A percentile compares a stretch with the other conserved stretches of the same genome.
Conservation (phyloP, 1,140 invertebrate genomes). For the Bilobella aurantiaca region DNA sequence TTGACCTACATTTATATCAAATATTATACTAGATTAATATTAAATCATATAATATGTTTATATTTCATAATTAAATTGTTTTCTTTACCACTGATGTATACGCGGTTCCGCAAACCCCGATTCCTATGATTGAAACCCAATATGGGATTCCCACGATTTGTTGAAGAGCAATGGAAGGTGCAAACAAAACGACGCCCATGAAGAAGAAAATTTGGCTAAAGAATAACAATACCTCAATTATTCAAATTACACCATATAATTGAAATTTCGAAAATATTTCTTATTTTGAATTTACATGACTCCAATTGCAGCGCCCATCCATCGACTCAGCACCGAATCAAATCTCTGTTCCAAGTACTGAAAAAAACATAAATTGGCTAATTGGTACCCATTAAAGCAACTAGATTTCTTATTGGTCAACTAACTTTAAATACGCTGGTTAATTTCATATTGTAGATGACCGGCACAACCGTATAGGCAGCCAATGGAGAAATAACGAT, state of each 20-base stretch:
- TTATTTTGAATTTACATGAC: too few relatives aligned
- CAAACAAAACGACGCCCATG: conserved; percentile 5
- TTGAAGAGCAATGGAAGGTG: conserved; percentile 8
- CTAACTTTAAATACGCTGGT: conserved; percentile 24
- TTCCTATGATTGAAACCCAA: conserved; percentile 12
- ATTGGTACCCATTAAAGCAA: conserved; percentile 3
- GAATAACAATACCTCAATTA: conserved; percentile 12
- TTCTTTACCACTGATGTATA: conserved; percentile 28
- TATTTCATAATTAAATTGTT: too few relatives aligned
- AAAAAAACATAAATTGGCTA: conserved; percentile 3
- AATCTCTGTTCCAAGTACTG: conserved; percentile 25
- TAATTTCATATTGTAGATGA: conserved; percentile 21
- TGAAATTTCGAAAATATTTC: too few relatives aligned
- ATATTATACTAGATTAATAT: too few relatives aligned
- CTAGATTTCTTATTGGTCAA: not conserved
- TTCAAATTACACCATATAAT: too few relatives aligned
- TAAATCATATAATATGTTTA: too few relatives aligned
- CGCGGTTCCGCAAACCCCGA: conserved; percentile 26
- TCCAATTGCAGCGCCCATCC: too few relatives aligned
- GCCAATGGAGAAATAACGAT: conserved; percentile 17
- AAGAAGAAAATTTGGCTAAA: conserved; percentile 12
- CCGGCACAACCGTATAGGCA: conserved; percentile 14
- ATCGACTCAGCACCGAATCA: conserved; percentile 3
- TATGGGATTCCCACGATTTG: conserved; percentile 10
- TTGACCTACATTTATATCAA: too few relatives aligned